Evolutionary conservation across 2,113 vertebrate genomes (phyloP), one percentile per base, ranked within the genome.

Genomic region (Rhizomys pruinosus): DNA sequence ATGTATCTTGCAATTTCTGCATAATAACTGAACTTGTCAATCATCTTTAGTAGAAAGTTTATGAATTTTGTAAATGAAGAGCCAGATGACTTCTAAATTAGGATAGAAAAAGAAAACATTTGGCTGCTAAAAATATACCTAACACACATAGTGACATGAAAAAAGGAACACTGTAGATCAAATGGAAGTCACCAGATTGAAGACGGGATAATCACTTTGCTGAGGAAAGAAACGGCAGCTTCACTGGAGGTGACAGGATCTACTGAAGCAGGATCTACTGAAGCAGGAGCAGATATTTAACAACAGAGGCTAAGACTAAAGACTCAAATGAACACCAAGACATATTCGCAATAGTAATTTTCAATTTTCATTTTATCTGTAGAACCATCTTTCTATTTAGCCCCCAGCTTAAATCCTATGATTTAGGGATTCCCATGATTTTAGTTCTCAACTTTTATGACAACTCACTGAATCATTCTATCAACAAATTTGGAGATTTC

Each of bases 51-150:
- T 27, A 78, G 42, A 11, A 91, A 82, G 44, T 68, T 16, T 90
- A n/a, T 68, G 90, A 76, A 93, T 92, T 81, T 76, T 29, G 32
- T 64, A 57, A 88, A 82, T 92, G 61, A 91, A 93, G 87, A 96
- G 78, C 27, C 9, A 84, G 25, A 20, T 94, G 25, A 85, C 81
- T 27, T 92, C 89, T 94, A 82, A 5, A 78, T 84, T 44, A 94
- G 85, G 77, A 27, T 94, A 42, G 85, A 16, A 42, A 91, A 89
- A 95, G 22, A 69, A 95, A 96, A 93, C 61, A 96, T 52, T 34
- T 94, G 23, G 25, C 74, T 71, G 52, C 55, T 78, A 76, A 55
- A 95, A 97, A 94, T 8, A 20, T 74, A n/a, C 2, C 27, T 32
- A 91, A 44, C 6, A 74, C 25, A 77, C 32, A 22, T 10, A 7